Evolutionary conservation across 2,113 vertebrate genomes (phyloP).

Genomic region (Hippocampus comes): DNA sequence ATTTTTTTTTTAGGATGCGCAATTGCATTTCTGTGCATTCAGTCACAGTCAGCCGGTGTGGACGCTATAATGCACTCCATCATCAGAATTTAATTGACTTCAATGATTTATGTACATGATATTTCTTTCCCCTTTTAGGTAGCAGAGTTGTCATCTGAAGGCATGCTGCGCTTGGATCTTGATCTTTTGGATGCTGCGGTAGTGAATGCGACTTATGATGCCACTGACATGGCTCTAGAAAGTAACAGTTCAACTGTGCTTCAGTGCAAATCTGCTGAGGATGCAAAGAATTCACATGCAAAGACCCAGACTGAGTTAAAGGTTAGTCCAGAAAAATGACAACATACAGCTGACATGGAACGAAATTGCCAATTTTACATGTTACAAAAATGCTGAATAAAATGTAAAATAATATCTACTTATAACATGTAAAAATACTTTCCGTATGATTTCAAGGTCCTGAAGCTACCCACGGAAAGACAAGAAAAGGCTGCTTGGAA

Average conservation of each 20-base stretch:
- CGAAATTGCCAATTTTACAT: not conserved
- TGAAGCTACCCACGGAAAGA: slow-evolving; percentile 60
- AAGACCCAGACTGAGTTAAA: slow-evolving; percentile 30
- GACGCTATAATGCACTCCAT: not conserved
- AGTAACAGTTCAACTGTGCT: slow-evolving; percentile 52
- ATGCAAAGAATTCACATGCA: slow-evolving; percentile 8
- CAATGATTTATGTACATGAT: not conserved
- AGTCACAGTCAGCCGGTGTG: not conserved
- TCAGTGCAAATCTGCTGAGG: slow-evolving; percentile 41
- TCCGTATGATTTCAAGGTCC: slow-evolving; percentile 7
- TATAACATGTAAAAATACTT: not conserved
- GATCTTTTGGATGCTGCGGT: slow-evolving; percentile 72
- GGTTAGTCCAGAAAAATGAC: slow-evolving; percentile 61
- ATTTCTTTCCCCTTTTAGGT: slow-evolving; percentile 65
- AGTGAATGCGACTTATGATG: slow-evolving; percentile 56
- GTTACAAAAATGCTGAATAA: not conserved
- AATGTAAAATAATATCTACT: not conserved
- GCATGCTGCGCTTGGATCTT: slow-evolving; percentile 82
- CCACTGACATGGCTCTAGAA: slow-evolving; percentile 21
- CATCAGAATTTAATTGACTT: not conserved
- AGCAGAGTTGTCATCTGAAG: slow-evolving; percentile 81
- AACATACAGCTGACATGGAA: not conserved
- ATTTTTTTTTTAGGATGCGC: not conserved
- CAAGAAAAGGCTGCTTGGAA: slow-evolving; percentile 38
- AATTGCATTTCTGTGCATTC: not conserved